phyloP scores from a whole-genome alignment of 2,888 invertebrate genomes.

The Ecliptopera silaceata region DNA sequence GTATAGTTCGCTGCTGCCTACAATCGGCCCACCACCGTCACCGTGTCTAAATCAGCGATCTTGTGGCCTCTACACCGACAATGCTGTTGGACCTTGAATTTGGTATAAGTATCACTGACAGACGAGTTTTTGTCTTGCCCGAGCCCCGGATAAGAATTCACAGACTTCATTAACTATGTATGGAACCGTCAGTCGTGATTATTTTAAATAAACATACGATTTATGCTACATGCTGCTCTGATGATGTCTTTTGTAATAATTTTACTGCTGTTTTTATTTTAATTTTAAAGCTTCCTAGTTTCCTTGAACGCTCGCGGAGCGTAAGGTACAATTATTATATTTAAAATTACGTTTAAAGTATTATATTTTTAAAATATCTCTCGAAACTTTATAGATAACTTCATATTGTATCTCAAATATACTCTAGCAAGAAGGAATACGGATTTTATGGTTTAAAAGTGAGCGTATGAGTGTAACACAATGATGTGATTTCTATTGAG shows the following conservation, averaged over 20 bases:
- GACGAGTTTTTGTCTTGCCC: slow-evolving; percentile 64
- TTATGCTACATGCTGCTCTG: slow-evolving; percentile 38
- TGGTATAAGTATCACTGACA: slow-evolving; percentile 52
- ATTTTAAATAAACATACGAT: slow-evolving; percentile 57
- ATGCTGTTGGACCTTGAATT: slow-evolving; percentile 44
- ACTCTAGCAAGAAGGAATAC: slow-evolving; percentile 1
- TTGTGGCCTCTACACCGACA: slow-evolving; percentile 40
- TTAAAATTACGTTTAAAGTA: slow-evolving; percentile 2
- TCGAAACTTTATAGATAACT: not conserved
- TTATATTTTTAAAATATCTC: not conserved
- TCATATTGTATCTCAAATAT: not conserved
- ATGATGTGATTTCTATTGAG: slow-evolving; percentile 17
- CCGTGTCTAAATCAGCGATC: slow-evolving; percentile 39
- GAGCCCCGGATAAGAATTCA: slow-evolving; percentile 60
- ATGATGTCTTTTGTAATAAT: slow-evolving; percentile 48
- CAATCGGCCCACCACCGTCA: slow-evolving; percentile 31
- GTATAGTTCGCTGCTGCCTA: slow-evolving; percentile 31
- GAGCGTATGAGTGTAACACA: slow-evolving; percentile 7
- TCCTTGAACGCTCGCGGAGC: slow-evolving; percentile 56
- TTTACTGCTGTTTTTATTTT: slow-evolving; percentile 48
- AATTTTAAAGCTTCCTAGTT: slow-evolving; percentile 60
- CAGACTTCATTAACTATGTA: slow-evolving; percentile 61
- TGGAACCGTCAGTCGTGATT: slow-evolving; percentile 60
- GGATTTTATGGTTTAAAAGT: not conserved
- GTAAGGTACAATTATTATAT: slow-evolving; percentile 7